Evolutionary conservation across 2,888 invertebrate genomes (phyloP).

Genomic region (Leptinotarsa haldemani): DNA sequence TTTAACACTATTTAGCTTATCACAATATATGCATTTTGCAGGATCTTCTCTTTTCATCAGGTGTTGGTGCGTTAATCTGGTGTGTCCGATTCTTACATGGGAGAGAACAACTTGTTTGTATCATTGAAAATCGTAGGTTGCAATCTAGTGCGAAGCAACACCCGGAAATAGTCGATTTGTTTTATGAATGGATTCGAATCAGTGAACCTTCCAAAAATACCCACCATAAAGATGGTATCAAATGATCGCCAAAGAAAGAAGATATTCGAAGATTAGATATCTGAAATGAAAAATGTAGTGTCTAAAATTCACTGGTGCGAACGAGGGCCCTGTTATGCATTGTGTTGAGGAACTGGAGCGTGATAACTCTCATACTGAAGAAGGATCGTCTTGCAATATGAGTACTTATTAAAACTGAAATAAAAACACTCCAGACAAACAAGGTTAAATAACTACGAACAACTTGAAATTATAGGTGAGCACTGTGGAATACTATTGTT

Average conservation of each 20-base stretch:
- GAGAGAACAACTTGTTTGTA: too few species aligned
- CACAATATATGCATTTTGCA: too few species aligned
- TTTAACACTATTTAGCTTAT: too few species aligned
- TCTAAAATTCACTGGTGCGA: slow-evolving; percentile 51
- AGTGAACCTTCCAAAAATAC: slow-evolving; percentile 18
- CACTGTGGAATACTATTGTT: slow-evolving; percentile 7
- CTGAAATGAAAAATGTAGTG: slow-evolving; percentile 44
- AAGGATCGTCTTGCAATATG: slow-evolving; percentile 33
- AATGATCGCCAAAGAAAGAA: slow-evolving; percentile 21
- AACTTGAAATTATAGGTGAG: slow-evolving; percentile 9
- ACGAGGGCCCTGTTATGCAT: slow-evolving; percentile 51
- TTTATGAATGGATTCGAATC: slow-evolving; percentile 1
- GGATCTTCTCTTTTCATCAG: too few species aligned
- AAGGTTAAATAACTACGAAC: slow-evolving; percentile 18
- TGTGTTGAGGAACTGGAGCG: slow-evolving; percentile 53
- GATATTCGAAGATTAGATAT: slow-evolving; percentile 30
- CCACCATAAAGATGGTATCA: slow-evolving; percentile 4
- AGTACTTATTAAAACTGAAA: slow-evolving; percentile 25
- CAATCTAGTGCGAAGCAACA: not conserved
- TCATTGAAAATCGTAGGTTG: not conserved
- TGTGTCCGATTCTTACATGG: too few species aligned
- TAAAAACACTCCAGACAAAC: slow-evolving; percentile 24
- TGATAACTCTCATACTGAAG: slow-evolving; percentile 43
- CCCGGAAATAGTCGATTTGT: slow-evolving; percentile 9
- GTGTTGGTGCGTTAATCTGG: too few species aligned